These are phyloP conservation scores for Chymomyza amoena DNA, from an alignment of 2,888 invertebrate genomes.

Conservation along the genomic window DNA sequence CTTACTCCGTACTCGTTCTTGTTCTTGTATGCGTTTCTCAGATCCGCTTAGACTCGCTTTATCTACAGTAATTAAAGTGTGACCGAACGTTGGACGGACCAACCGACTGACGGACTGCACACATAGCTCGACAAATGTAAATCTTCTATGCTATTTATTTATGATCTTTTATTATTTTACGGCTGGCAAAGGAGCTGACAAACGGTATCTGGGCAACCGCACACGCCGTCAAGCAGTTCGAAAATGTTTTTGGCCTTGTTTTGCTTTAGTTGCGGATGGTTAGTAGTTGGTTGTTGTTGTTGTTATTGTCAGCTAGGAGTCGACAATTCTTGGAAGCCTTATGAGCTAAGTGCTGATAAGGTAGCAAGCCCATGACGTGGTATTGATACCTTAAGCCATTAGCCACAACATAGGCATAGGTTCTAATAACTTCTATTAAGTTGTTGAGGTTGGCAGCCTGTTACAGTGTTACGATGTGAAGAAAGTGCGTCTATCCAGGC, in stretches of 20 bases:
- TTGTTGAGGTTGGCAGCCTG: not conserved
- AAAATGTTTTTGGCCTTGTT: slow-evolving; percentile 17
- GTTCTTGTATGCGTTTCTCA: slow-evolving; percentile 51
- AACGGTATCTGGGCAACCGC: slow-evolving; percentile 53
- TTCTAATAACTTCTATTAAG: not conserved
- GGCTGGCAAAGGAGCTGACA: slow-evolving; percentile 27
- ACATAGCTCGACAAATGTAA: slow-evolving; percentile 40
- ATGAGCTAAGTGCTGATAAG: not conserved
- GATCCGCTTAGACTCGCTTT: slow-evolving; percentile 60
- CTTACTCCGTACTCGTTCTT: slow-evolving; percentile 1
- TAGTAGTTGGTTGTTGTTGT: slow-evolving; percentile 12
- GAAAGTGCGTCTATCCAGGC: too few relatives aligned
- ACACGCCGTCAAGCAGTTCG: slow-evolving; percentile 52
- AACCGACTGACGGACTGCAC: slow-evolving; percentile 42
- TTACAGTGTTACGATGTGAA: too few relatives aligned
- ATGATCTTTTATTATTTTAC: slow-evolving; percentile 66
- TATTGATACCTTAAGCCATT: not conserved
- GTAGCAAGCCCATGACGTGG: not conserved
- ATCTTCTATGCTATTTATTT: slow-evolving; percentile 58
- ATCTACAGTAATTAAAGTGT: slow-evolving; percentile 69
- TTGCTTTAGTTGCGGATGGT: slow-evolving; percentile 59
- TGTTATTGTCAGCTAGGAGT: not conserved
- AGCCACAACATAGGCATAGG: too few relatives aligned
- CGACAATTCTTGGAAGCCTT: not conserved
- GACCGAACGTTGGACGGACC: slow-evolving; percentile 42